phyloP scores from a whole-genome alignment of 2,888 invertebrate species.

The Frankliniella fusca region DNA sequence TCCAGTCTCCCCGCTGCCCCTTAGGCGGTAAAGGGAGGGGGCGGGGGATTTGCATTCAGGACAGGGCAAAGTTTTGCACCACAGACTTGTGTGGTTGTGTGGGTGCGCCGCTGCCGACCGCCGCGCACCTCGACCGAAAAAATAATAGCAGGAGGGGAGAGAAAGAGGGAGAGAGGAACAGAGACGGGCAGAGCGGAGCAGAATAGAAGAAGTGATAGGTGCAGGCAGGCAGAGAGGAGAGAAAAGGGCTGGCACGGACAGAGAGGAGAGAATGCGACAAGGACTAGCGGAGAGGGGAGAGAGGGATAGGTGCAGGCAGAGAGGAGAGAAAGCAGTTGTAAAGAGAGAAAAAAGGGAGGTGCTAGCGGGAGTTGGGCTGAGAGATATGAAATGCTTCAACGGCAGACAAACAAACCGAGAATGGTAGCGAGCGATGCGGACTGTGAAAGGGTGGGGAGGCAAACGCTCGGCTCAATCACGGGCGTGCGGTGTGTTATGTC shows the following conservation, averaged over 20 bases:
- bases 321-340: background rate
- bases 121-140: too few species aligned
- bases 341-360: background rate
- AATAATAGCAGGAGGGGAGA: background rate
- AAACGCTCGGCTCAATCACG: too few species aligned
- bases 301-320: too few species aligned
- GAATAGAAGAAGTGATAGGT: background rate
- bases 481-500: too few species aligned
- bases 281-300: too few species aligned
- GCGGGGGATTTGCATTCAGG: background rate
- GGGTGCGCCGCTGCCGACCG: background rate
- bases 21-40: too few species aligned
- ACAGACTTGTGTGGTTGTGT: background rate
- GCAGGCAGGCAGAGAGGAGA: background rate
- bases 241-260: background rate
- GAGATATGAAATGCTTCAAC: too few species aligned
- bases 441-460: too few species aligned
- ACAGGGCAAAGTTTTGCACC: background rate
- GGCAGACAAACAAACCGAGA: too few species aligned
- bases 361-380: background rate
- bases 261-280: too few species aligned
- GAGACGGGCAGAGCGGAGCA: background rate
- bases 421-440: too few species aligned
- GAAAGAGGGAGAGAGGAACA: background rate
- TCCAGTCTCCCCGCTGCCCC: too few species aligned